Evolutionary conservation across 1,140 invertebrate genomes (phyloP).

Genomic region (Argopecten irradians): DNA sequence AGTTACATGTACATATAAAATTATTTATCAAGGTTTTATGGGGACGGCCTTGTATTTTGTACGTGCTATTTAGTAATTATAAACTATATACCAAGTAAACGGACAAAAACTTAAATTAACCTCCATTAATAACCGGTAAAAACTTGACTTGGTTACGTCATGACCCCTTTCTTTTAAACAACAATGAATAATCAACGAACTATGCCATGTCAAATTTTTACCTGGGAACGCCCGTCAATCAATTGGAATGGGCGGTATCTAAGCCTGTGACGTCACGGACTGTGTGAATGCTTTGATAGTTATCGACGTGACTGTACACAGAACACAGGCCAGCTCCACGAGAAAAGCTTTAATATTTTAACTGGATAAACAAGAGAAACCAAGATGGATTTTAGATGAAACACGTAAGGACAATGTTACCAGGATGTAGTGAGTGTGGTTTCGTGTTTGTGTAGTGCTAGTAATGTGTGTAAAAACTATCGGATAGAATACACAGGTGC

Average conservation of each 20-base stretch:
- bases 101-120: too few relatives aligned
- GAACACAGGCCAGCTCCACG: background rate
- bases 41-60: too few relatives aligned
- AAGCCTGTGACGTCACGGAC: background rate
- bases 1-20: too few relatives aligned
- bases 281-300: conserved; percentile 15
- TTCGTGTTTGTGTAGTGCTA: background rate
- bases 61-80: too few relatives aligned
- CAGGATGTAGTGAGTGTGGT: background rate
- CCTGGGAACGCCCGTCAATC: background rate
- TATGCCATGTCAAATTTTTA: too few relatives aligned
- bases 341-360: background rate
- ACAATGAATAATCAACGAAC: background rate
- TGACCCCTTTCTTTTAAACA: background rate
- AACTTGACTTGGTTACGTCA: background rate
- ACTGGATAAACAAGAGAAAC: background rate
- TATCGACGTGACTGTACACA: conserved; percentile 1
- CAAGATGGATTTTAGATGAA: background rate
- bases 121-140: background rate
- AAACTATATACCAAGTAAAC: too few relatives aligned
- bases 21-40: too few relatives aligned
- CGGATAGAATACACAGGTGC: background rate
- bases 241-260: background rate
- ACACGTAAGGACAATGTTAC: background rate
- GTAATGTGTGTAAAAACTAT: background rate